Base-by-base conservation (phyloP, 1,140 invertebrate genomes). In the Mercenaria mercenaria region DNA sequence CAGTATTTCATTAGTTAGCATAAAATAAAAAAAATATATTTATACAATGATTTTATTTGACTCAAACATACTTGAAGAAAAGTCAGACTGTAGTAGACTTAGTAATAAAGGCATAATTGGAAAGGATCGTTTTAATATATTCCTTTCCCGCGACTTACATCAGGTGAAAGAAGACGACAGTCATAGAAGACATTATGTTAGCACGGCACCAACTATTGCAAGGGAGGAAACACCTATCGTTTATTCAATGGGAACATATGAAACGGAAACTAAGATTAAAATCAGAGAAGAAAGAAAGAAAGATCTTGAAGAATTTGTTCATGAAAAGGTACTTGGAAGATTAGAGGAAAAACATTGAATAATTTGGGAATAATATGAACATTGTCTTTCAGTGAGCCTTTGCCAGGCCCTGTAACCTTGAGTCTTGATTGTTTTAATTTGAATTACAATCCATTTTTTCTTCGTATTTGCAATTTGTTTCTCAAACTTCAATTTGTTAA, bases 301-400 rank as follows among this genome's bases (percentile, higher is more conserved):
- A 37, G 88, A 89, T 23, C 50, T 84, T 29, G 26, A 83, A 74
- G 69, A 89, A 13, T 84, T 37, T 77, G 52, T 41, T n/a, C 41
- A 83, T n/a, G 88, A 89, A 47, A 64, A 89, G 88, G 88, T 89
- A 89, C 76, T 79, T 56, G 47, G 13, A 56, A 50, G 23, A 29
- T 29, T 29, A 80, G 10, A 80, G 47, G 18, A n/a, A 80, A 80
- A 11, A 39, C 20, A n/a, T n/a, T n/a, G n/a, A n/a, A n/a, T n/a
- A n/a, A n/a, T n/a, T n/a, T n/a, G n/a, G n/a, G n/a, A n/a, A n/a
- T n/a, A n/a, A 56, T 15, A n/a, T n/a, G n/a, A n/a, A n/a, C n/a
- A n/a, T n/a, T n/a, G n/a, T n/a, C n/a, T n/a, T n/a, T n/a, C 13
- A 34, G 15, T 79, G 23, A 15, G 10, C 23, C 10, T 37, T 37